These are phyloP conservation scores for Sebastes wilsoni DNA, from an alignment of 2,797 vertebrate genomes.

Conservation along the genomic window DNA sequence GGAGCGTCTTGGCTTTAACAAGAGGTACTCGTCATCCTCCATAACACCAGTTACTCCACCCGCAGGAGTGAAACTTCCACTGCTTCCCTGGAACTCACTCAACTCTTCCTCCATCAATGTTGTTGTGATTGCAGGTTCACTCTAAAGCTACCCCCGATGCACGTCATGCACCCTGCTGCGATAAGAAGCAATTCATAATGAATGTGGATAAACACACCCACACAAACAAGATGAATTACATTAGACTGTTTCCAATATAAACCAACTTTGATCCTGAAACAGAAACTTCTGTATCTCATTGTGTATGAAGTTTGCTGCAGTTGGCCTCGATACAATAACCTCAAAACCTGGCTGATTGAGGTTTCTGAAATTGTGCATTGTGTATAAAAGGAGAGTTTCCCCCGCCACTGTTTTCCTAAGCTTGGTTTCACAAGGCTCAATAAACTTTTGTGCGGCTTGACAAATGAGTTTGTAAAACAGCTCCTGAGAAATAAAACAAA, in stretches of 20 bases:
- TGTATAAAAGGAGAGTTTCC: conserved; percentile 43
- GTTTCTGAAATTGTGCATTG: conserved; percentile 37
- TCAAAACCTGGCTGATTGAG: conserved; percentile 13
- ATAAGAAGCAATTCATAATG: conserved; percentile 32
- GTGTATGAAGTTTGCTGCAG: background rate
- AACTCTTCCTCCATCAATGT: conserved; percentile 12
- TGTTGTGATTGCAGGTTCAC: conserved; percentile 34
- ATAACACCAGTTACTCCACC: conserved; percentile 2
- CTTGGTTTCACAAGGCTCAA: conserved; percentile 54
- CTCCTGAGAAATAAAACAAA: conserved; percentile 79
- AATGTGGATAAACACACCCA: background rate
- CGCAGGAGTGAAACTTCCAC: conserved; percentile 32
- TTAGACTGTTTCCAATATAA: conserved; percentile 11
- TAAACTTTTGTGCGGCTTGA: conserved; percentile 66
- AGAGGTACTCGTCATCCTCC: conserved; percentile 44
- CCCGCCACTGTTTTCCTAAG: conserved; percentile 54
- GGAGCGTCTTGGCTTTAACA: conserved; percentile 42
- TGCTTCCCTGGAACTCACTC: conserved; percentile 21
- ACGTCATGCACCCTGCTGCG: conserved; percentile 1
- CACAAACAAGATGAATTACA: conserved; percentile 17
- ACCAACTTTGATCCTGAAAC: conserved; percentile 8
- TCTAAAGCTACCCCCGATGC: conserved; percentile 15
- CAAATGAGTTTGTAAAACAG: conserved; percentile 72
- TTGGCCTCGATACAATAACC: conserved; percentile 27
- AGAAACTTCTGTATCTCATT: conserved; percentile 12